These are phyloP conservation scores for Auanema freiburgensis DNA, from an alignment of 2,888 invertebrate genomes.

Conservation along the genomic window DNA sequence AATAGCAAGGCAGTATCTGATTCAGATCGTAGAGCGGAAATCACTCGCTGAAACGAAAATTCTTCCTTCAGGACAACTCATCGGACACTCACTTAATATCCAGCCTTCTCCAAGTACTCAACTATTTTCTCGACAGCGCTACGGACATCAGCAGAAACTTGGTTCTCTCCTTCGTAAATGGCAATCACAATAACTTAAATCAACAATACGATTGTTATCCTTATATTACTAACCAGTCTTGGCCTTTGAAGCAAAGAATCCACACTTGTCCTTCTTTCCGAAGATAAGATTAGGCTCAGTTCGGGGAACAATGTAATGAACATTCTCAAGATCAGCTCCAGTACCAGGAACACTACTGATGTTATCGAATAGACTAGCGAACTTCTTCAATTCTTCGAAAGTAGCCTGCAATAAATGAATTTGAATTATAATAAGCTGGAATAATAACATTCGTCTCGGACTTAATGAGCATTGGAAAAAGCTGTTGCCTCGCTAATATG, in stretches of 20 bases:
- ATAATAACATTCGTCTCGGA: no score
- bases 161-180: constrained; percentile 61
- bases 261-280: constrained; percentile 63
- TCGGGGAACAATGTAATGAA: constrained; percentile 64
- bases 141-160: constrained; percentile 51
- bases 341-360: constrained; percentile 41
- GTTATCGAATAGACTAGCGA: constrained; percentile 53
- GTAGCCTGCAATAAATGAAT: constrained; percentile 48
- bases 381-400: constrained; percentile 54
- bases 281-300: constrained; percentile 63
- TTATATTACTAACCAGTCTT: constrained; percentile 39
- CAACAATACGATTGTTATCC: background rate
- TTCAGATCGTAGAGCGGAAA: no score
- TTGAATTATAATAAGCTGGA: no score
- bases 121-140: constrained; percentile 59
- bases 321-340: constrained; percentile 56
- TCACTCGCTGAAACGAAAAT: no score
- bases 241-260: constrained; percentile 63
- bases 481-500: background rate
- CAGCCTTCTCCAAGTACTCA: constrained; percentile 43
- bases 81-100: constrained; percentile 41
- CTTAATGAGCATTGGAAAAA: no score
- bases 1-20: no score
- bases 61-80: background rate
- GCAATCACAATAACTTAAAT: constrained; percentile 59